phyloP scores from a whole-genome alignment of 2,113 vertebrate genomes.

The Leuciscus idus region DNA sequence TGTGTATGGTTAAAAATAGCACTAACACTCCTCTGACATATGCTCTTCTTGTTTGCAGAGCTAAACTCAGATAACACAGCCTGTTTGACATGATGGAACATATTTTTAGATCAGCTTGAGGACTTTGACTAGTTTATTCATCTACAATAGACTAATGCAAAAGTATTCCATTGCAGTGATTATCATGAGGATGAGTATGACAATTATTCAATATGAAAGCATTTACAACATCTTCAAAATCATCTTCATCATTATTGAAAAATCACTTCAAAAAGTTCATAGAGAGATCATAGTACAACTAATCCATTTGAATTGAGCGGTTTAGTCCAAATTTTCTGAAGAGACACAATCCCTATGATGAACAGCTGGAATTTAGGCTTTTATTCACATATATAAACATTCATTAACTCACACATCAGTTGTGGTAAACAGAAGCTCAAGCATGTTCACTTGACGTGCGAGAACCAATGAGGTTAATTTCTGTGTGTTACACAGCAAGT shows the following conservation, averaged over 20 bases:
- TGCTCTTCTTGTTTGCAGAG: conserved; percentile 29
- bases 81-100: background rate
- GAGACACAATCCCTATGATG: too few relatives aligned
- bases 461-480: too few relatives aligned
- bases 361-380: too few relatives aligned
- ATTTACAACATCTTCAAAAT: background rate
- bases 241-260: background rate
- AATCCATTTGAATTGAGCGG: too few relatives aligned
- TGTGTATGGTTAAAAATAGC: conserved; percentile 44
- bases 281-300: too few relatives aligned
- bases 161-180: background rate
- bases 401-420: too few relatives aligned
- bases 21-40: conserved; percentile 39
- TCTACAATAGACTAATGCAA: background rate
- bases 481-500: too few relatives aligned
- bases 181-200: background rate
- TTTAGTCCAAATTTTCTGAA: too few relatives aligned
- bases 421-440: too few relatives aligned
- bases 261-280: too few relatives aligned
- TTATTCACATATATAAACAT: too few relatives aligned
- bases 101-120: background rate
- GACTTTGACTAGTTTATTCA: background rate
- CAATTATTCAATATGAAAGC: background rate
- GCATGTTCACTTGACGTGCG: too few relatives aligned
- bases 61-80: conserved; percentile 23